Evolutionary conservation across 2,113 vertebrate genomes (phyloP).

Genomic region (Gallinago jamesoni): DNA sequence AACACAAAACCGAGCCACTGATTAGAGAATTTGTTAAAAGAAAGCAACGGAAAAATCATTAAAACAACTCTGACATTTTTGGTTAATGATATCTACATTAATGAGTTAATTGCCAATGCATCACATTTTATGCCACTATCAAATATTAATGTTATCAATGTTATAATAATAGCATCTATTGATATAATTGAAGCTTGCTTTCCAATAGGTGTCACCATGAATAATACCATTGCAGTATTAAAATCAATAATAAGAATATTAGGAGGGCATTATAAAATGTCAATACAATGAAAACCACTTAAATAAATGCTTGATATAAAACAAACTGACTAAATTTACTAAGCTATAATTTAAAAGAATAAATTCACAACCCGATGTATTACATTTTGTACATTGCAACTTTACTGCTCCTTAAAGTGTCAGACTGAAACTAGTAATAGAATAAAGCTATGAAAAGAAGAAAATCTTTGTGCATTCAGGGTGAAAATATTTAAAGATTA

Average conservation of each 20-base stretch:
- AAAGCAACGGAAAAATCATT: constrained; percentile 58
- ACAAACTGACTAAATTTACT: constrained; percentile 67
- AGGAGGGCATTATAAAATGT: constrained; percentile 75
- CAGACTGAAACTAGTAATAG: background rate
- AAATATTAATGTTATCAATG: constrained; percentile 80
- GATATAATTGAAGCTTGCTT: constrained; percentile 78
- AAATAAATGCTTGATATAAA: constrained; percentile 69
- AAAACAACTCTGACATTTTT: constrained; percentile 68
- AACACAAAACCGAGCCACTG: constrained; percentile 15
- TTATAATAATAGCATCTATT: constrained; percentile 80
- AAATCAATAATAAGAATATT: constrained; percentile 82
- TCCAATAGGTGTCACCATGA: constrained; percentile 79
- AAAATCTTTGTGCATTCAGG: background rate
- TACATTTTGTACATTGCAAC: background rate
- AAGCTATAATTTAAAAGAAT: constrained; percentile 62
- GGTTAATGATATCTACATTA: constrained; percentile 77
- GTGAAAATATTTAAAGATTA: background rate
- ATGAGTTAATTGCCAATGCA: constrained; percentile 77
- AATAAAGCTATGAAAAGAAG: background rate
- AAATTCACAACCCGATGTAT: constrained; percentile 15
- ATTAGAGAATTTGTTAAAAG: constrained; percentile 52
- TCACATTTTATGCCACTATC: constrained; percentile 74
- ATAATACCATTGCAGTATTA: constrained; percentile 78
- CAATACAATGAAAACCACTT: constrained; percentile 74
- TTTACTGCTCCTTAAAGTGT: background rate